Base-by-base conservation (phyloP, 37 sponge, comb jelly and placozoan species). In the Crambe crambe region DNA sequence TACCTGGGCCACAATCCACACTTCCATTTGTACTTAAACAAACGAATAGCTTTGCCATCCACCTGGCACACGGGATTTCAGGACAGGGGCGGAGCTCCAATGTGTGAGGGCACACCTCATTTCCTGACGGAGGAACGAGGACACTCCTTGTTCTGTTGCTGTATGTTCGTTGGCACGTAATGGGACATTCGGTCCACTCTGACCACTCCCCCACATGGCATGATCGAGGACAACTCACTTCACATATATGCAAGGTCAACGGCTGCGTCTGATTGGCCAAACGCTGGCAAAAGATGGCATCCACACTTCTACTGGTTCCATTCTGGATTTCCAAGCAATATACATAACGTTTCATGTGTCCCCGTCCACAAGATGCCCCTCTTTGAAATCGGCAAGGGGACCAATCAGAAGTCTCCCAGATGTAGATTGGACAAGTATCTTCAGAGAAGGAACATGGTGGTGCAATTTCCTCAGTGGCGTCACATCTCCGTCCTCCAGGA, bases 371-470 rank as follows among this genome's bases (percentile, higher is more conserved):
- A 23, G 77, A 59, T 2, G 68, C 70, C 21, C 37, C 77, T 12
- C 9, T 32, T 29, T 75, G 42, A 22, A 57, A 21, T 0, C 3
- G 9, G 61, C 85, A 84, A 4, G 39, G 36, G 12, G 78, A 77
- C 85, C 85, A 84, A 21, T 23, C 69, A 2, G 78, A 76, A 1
- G 78, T 66, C 3, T 70, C 42, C 85, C 85, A 84, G 41, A 22
- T 25, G 70, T 70, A 70, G 4, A 23, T n/a, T 1, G 70, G 85
- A 44, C 85, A 84, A 2, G 63, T 66, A 8, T 30, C 27, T 22
- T 51, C 22, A 21, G 54, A 12, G 47, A 12, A 26, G 15, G 26
- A 1, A 41, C 82, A 73, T 1, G 37, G 4, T 1, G 37, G 4
- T 31, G 22, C n/a, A 0, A 61, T 51, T 61, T 82, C 73, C 26